Conservation (phyloP, 2,888 invertebrate species). For the Hydraecia micacea region DNA sequence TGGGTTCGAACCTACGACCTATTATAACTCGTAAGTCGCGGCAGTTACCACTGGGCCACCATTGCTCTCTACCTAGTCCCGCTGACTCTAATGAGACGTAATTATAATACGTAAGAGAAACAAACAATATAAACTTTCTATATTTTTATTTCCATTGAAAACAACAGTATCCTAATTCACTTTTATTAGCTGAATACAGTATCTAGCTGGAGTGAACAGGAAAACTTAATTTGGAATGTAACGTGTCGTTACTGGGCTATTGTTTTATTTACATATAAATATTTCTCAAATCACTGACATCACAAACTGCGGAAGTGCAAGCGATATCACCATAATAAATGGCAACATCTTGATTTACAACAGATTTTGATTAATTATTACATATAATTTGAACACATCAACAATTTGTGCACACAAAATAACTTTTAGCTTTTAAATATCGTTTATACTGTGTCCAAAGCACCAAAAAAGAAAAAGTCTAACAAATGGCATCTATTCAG, state of each 20-base stretch:
- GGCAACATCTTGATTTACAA: slow-evolving; percentile 64
- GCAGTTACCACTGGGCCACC: no score
- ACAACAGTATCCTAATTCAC: slow-evolving; percentile 87
- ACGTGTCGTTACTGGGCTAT: slow-evolving; percentile 81
- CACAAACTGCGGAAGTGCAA: slow-evolving; percentile 60
- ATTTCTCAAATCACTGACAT: slow-evolving; percentile 67
- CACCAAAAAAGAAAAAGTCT: slow-evolving; percentile 73
- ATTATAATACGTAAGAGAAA: slow-evolving; percentile 67
- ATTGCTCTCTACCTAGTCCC: no score
- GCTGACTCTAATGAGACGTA: no score
- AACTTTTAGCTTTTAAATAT: slow-evolving; percentile 40
- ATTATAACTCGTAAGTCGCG: no score
- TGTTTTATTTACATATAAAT: slow-evolving; percentile 78
- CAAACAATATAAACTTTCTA: slow-evolving; percentile 78
- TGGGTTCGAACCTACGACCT: no score
- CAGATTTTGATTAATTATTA: slow-evolving; percentile 66
- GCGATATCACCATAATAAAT: slow-evolving; percentile 69
- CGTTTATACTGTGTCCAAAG: slow-evolving; percentile 68
- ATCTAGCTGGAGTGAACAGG: slow-evolving; percentile 76
- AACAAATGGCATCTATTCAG: slow-evolving; percentile 75
- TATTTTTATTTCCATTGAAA: slow-evolving; percentile 88
- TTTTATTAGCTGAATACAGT: slow-evolving; percentile 74
- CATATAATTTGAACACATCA: slow-evolving; percentile 74
- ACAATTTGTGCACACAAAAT: slow-evolving; percentile 81
- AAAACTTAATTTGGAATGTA: slow-evolving; percentile 85